Base-by-base conservation (phyloP, 2,797 vertebrate species). In the Coranthus polyacanthus region DNA sequence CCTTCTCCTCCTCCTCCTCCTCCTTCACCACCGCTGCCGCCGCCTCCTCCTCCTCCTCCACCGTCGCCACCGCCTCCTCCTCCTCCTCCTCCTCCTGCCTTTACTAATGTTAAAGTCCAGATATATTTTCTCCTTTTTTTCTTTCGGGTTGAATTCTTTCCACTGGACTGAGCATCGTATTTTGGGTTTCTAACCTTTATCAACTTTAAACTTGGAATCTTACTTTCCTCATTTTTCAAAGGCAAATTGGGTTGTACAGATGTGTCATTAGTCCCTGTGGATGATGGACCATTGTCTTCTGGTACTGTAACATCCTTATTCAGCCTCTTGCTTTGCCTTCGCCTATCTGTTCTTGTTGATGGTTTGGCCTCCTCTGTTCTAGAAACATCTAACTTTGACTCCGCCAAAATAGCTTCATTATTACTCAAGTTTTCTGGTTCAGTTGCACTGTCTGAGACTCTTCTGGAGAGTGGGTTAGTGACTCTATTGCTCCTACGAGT, bases 71-170 rank as follows among this genome's bases (percentile, higher is more conserved):
- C 29, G 8, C 29, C 29, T 32, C 26, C 26, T 29, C 26, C 26
- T 26, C 24, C 24, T 29, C 29, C 29, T 32, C 29, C 24, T 26
- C 72, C 79, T 79, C 56, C 85, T 55, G 68, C 79, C 43, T 93
- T 93, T 13, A 94, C 90, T n/a, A 94, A 82, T 0, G 91, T 87
- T 56, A 94, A 83, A 46, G 90, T 92, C 94, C 94, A 95, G 20
- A 95, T 77, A 83, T 91, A 93, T 85, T 92, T 94, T 81, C 78
- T 92, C 29, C 88, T 83, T 68, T 93, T 95, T 83, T 93, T 94
- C 89, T 93, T 93, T 36, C 88, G 82, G 22, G 81, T 49, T 4
- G 72, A 78, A 47, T 85, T 79, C 50, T 90, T 92, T 29, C 72
- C 72, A 63, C 61, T 78, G 13, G 67, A 50, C 41, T 79, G 71